Evolutionary conservation across 1,140 invertebrate genomes (phyloP), one percentile per base, ranked within the genome.

Genomic region (Saccostrea glomerata): DNA sequence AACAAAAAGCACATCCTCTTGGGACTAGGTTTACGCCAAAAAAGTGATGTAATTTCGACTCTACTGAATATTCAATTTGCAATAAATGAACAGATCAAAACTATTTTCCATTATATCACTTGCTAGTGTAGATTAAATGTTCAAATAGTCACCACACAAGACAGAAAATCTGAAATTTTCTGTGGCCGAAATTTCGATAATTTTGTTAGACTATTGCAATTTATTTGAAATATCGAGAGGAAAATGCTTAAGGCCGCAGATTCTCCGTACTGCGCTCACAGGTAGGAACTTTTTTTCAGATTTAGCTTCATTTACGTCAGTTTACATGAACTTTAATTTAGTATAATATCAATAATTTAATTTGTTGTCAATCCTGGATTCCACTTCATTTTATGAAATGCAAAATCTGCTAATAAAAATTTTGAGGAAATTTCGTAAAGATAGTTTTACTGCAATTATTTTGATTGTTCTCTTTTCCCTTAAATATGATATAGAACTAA

Each of bases 21-120:
- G 70, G 30, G 70, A 77, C 70, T 36, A 15, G 70, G 36, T 77
- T 30, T 36, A 77, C 70, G 70, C 70, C 70, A 77, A 77, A 77
- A 77, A 77, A 77, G 70, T 77, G 70, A 77, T 77, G 70, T 77
- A 77, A 77, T 77, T 77, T 77, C 70, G 30, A 77, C 70, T 77
- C 58, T 77, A 36, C 70, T 77, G 70, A 77, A 77, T 77, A 77
- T 77, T 77, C 70, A 77, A 77, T 77, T 77, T 77, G 70, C 11
- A 77, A 77, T 77, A 30, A 36, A 77, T 77, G 70, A 77, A 77
- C 36, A 77, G 23, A 36, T 77, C 30, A 77, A 25, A 25, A 36
- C 70, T 30, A 77, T 77, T 77, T 77, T 77, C 70, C 70, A 77
- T 77, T 77, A 77, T 77, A 77, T 77, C 25, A 77, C 70, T 77